Evolutionary conservation across 2,113 vertebrate genomes (phyloP), one percentile per base, ranked within the genome.

Genomic region (Ciconia boyciana): DNA sequence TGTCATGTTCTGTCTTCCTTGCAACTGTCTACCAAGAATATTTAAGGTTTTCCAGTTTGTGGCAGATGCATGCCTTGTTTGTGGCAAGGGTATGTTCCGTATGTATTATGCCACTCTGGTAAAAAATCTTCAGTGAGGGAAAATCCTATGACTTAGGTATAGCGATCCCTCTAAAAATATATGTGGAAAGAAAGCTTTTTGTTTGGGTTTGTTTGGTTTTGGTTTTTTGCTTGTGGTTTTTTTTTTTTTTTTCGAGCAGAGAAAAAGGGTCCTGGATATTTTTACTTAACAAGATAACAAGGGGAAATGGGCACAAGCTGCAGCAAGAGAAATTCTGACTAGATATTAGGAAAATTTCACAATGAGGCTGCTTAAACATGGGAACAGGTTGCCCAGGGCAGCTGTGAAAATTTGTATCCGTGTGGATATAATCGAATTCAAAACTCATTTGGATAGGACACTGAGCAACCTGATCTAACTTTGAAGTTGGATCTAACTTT

Each of bases 51-150:
- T 82, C 25, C 13, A 54, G 32, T 82, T 58, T 78, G 7, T 61
- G 24, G 10, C 2, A 62, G 16, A 36, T 24, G 3, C 29, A 20
- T 34, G 18, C 5, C 26, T 39, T 48, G 2, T 48, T 62, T 65
- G n/a, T 51, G n/a, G 9, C 8, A 20, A 68, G 43, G 17, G 69
- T 2, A 6, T 16, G 7, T 39, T 57, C 24, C 2, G 1, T 16
- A 17, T 0, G 1, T 57, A 39, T 46, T 72, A 34, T 44, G 18
- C 4, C 24, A 55, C 13, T 0, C 0, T 61, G 15, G 11, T 60
- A 65, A 41, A 41, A 86, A 83, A 70, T 34, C 3, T 52, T 91
- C 12, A 57, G 21, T 44, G 21, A 87, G 18, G 34, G 14, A 80
- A 75, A 68, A 52, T 14, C 12, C 16, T 68, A 15, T 10, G 3